Conservation (phyloP, 2,113 vertebrate genomes). For the Arenaria interpres region DNA sequence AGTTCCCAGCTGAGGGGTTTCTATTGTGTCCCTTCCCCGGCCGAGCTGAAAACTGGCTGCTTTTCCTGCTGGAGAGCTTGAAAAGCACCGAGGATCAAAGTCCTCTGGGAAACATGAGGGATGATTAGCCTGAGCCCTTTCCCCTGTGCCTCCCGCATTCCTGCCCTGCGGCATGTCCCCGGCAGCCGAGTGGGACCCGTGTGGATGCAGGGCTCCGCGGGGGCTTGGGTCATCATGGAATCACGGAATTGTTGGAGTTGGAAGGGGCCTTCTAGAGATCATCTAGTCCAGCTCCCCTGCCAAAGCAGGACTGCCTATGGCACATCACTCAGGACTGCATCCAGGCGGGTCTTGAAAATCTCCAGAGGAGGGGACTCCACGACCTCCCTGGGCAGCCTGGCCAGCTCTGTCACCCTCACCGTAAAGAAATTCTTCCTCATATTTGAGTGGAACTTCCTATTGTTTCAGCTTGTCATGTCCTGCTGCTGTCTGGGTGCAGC, state of each 20-base stretch:
- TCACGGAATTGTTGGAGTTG: too few relatives aligned
- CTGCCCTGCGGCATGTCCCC: background rate
- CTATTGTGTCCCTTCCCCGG: background rate
- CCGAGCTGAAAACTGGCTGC: background rate
- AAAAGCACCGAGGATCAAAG: conserved; percentile 24
- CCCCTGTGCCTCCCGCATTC: background rate
- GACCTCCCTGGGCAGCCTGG: too few relatives aligned
- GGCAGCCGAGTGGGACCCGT: accelerated
- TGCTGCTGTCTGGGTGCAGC: background rate
- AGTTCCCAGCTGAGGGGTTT: background rate
- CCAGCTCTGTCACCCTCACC: too few relatives aligned
- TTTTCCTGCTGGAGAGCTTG: background rate
- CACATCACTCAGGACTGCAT: too few relatives aligned
- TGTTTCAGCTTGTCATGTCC: background rate
- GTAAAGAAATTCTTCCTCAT: too few relatives aligned
- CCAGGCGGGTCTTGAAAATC: too few relatives aligned
- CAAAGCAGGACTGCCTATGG: too few relatives aligned
- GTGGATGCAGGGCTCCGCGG: background rate
- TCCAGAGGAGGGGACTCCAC: too few relatives aligned
- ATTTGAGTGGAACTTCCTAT: too few relatives aligned
- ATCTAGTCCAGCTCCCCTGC: too few relatives aligned
- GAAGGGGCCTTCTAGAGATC: too few relatives aligned
- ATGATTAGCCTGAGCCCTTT: background rate
- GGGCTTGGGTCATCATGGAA: background rate
- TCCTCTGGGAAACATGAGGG: background rate